These are phyloP conservation scores for Gonatopus flavifemur DNA, from an alignment of 1,140 invertebrate species.

Conservation along the genomic window DNA sequence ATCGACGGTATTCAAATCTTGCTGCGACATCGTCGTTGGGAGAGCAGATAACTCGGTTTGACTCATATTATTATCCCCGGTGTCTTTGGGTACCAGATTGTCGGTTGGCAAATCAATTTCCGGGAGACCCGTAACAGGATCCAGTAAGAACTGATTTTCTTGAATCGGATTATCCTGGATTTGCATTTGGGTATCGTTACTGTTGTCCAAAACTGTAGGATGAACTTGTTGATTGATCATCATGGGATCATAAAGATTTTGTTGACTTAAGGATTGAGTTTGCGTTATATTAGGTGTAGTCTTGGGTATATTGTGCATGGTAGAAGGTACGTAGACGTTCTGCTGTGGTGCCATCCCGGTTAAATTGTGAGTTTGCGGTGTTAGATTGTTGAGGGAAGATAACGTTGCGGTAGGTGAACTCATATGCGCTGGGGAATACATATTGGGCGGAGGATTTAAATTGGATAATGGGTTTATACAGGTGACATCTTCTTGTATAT, in stretches of 20 bases:
- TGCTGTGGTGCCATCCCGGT: constrained; percentile 42
- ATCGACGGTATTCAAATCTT: constrained; percentile 4
- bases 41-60: constrained; percentile 18
- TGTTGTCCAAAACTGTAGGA: constrained; percentile 33
- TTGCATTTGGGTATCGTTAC: too few species aligned
- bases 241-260: constrained; percentile 47
- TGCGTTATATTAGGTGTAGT: constrained; percentile 50
- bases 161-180: constrained; percentile 36
- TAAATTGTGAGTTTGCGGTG: constrained; percentile 40
- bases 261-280: constrained; percentile 50
- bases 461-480: constrained; percentile 59
- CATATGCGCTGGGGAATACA: constrained; percentile 58
- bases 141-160: constrained; percentile 46
- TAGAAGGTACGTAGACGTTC: constrained; percentile 40
- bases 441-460: constrained; percentile 58
- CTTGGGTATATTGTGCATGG: constrained; percentile 35
- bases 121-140: constrained; percentile 43
- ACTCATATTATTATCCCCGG: constrained; percentile 27
- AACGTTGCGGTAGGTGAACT: constrained; percentile 41
- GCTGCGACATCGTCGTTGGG: constrained; percentile 16
- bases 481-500: constrained; percentile 53
- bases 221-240: constrained; percentile 49
- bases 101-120: constrained; percentile 50
- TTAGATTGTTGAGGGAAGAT: constrained; percentile 36
- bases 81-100: constrained; percentile 35